Percentiles rank a stretch among this genome's conserved stretches.
These are phyloP conservation scores for Lasioglossum pauxillum DNA, from an alignment of 2,888 invertebrate species.

Conservation along the genomic window DNA sequence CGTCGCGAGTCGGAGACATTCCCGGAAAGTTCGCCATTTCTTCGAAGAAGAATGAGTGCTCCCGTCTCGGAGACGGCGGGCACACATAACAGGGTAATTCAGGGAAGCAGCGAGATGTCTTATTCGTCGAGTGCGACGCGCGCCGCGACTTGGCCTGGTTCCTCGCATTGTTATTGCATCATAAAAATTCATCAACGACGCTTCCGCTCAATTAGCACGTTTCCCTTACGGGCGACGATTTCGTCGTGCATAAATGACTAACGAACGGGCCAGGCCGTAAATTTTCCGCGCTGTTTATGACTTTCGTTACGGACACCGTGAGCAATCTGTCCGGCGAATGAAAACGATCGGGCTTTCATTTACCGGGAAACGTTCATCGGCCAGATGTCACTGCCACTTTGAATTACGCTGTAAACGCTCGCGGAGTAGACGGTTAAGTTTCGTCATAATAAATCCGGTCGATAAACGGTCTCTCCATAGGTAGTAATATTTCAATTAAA, in stretches of 20 bases:
- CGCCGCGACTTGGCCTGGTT: background rate
- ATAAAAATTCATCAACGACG: background rate
- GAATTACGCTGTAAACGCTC: background rate
- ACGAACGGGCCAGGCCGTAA: background rate
- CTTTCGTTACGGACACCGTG: background rate
- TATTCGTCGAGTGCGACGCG: slow-evolving; percentile 15
- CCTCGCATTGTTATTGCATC: background rate
- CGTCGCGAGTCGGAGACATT: slow-evolving; percentile 32
- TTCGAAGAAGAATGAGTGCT: slow-evolving; percentile 38
- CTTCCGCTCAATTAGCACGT: background rate
- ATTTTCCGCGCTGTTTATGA: background rate
- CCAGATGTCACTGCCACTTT: background rate
- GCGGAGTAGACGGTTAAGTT: background rate
- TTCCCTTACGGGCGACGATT: background rate
- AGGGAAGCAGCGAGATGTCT: background rate
- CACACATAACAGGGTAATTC: slow-evolving; percentile 40
- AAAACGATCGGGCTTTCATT: background rate
- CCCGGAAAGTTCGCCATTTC: slow-evolving; percentile 53
- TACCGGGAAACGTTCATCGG: background rate
- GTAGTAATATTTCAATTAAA: too few species aligned
- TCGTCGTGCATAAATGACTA: background rate
- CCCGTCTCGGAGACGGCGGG: slow-evolving; percentile 17
- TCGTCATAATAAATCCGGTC: background rate
- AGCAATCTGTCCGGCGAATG: background rate
- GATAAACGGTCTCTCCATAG: background rate